Evolutionary conservation across 2,797 vertebrate species (phyloP), one percentile per base, ranked within the genome.

Genomic region (Hemibagrus guttatus): DNA sequence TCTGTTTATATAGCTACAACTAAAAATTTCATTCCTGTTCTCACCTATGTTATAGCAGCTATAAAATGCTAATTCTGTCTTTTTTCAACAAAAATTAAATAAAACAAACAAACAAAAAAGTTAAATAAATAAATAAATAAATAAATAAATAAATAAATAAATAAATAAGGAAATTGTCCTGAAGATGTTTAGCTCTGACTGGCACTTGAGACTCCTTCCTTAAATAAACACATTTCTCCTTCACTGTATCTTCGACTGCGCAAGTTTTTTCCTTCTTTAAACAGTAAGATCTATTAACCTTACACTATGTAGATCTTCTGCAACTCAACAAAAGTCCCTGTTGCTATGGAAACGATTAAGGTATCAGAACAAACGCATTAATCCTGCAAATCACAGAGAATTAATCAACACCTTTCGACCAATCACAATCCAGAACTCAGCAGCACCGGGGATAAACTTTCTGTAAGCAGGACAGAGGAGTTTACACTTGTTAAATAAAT

Each of bases 161-260:
- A 46, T 46, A 46, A 8, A 49, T 1, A 49, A 8, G 35, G 35
- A 4, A 39, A 6, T 6, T 66, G 4, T 64, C 2, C 63, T 66
- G 13, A 28, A 66, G 63, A 31, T 66, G 14, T 31, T 68, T 35
- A 68, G 6, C 12, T 31, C 64, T 31, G 64, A 31, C 14, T 17
- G 42, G n/a, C 26, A 17, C 71, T 74, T 26, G 71, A 74, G 71
- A 74, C 71, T 74, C 71, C 71, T 74, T 49, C 23, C 71, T 49
- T 3, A 23, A 3, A 19, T 21, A 23, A 69, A 69, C 35, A 69
- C 14, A 58, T 19, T 19, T 69, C 68, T 26, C n/a, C 13, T 49
- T 74, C 46, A n/a, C 6, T 3, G 16, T 2, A 52, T 49, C 23
- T 7, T 16, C 8, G 17, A 12, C 39, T 71, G 66, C 1, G 23